These are phyloP conservation scores for Ctenochaetus hawaiiensis DNA, from an alignment of 2,797 vertebrate species.

Conservation along the genomic window DNA sequence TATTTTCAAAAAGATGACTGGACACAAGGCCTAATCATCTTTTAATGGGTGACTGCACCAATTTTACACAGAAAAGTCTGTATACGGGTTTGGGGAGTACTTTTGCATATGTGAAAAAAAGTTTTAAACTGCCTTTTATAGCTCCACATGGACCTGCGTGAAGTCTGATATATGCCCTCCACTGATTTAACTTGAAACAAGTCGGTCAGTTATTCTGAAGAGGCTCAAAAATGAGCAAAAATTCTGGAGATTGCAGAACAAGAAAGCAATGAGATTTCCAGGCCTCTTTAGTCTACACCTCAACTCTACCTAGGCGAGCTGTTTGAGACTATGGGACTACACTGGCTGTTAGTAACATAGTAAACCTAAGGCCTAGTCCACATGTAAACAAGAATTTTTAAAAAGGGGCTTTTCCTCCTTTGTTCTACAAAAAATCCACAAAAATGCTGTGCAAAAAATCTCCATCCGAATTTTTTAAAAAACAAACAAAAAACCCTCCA, in stretches of 20 bases:
- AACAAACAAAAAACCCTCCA: too few species aligned
- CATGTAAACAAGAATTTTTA: too few species aligned
- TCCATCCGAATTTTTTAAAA: too few species aligned
- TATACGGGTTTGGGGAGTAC: constrained; percentile 2
- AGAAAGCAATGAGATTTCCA: constrained; percentile 4
- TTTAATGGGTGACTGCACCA: not conserved
- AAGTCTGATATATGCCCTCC: not conserved
- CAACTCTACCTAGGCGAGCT: not conserved
- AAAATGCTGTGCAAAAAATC: too few species aligned
- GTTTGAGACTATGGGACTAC: not conserved
- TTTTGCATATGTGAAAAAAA: not conserved
- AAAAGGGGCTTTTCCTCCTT: too few species aligned
- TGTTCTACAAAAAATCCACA: too few species aligned
- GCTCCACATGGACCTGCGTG: not conserved
- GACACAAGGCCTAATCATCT: not conserved
- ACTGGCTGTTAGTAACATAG: not conserved
- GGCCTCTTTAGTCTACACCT: not conserved
- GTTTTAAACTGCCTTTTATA: not conserved
- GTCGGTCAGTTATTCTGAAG: not conserved
- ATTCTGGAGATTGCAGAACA: not conserved
- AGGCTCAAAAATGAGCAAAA: not conserved
- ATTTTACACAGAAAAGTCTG: constrained; percentile 18
- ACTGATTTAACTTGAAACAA: not conserved
- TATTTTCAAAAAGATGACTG: constrained; percentile 1
- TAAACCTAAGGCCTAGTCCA: not conserved